A percentile compares a stretch with the other conserved stretches of the same genome.
These are phyloP conservation scores for Catocala fraxini DNA, from an alignment of 2,888 invertebrate genomes.

Conservation along the genomic window DNA sequence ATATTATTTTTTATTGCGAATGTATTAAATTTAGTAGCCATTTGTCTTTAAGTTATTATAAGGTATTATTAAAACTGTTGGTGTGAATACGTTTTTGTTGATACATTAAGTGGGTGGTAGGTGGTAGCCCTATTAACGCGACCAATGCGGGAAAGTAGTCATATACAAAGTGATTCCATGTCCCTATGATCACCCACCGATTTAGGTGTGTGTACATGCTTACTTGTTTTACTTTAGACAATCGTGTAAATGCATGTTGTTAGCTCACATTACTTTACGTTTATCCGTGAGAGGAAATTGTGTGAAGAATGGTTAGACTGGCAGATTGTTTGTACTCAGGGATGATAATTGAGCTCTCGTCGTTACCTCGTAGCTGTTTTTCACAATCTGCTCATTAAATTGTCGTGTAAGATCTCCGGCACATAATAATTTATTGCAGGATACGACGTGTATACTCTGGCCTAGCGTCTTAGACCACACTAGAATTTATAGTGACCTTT, in stretches of 20 bases:
- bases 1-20: slow-evolving; percentile 6
- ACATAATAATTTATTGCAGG: slow-evolving; percentile 28
- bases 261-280: slow-evolving; percentile 43
- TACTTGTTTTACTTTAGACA: slow-evolving; percentile 62
- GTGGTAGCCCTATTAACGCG: slow-evolving; percentile 52
- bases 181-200: slow-evolving; percentile 59
- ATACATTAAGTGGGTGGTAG: slow-evolving; percentile 22
- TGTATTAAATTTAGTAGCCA: neutral
- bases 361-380: slow-evolving; percentile 36
- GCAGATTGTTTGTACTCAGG: slow-evolving; percentile 60
- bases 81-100: slow-evolving; percentile 5
- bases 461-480: slow-evolving; percentile 7
- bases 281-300: slow-evolving; percentile 58
- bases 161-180: slow-evolving; percentile 65
- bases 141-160: slow-evolving; percentile 62
- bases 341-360: slow-evolving; percentile 53
- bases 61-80: neutral
- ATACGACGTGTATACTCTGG: neutral
- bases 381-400: slow-evolving; percentile 38
- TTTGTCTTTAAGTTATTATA: neutral
- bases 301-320: slow-evolving; percentile 54
- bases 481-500: neutral
- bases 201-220: slow-evolving; percentile 39
- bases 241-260: slow-evolving; percentile 64
- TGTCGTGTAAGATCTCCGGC: slow-evolving; percentile 28